Evolutionary conservation across 2,888 invertebrate species (phyloP).

Genomic region (Limenitis camilla): DNA sequence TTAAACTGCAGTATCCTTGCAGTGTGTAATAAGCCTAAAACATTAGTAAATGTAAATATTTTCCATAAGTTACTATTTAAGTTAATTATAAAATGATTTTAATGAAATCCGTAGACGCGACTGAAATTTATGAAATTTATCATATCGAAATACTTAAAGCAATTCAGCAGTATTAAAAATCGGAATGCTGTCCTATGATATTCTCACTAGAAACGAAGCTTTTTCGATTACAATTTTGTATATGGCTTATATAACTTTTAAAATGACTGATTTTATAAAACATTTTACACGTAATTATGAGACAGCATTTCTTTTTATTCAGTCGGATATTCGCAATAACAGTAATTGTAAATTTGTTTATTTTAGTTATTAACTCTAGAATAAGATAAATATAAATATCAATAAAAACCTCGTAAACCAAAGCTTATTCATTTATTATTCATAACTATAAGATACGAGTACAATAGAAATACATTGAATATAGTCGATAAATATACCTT

Average conservation of each 20-base stretch:
- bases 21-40: conserved; percentile 26
- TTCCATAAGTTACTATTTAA: conserved; percentile 57
- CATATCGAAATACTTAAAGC: conserved; percentile 19
- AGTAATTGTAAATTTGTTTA: conserved; percentile 17
- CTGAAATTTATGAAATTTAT: conserved; percentile 50
- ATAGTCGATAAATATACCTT: conserved; percentile 13
- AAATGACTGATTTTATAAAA: conserved; percentile 24
- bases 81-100: conserved; percentile 48
- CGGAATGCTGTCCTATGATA: conserved; percentile 32
- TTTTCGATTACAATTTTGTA: conserved; percentile 21
- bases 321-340: conserved; percentile 1
- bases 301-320: conserved; percentile 28
- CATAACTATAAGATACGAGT: conserved; percentile 3
- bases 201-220: conserved; percentile 11
- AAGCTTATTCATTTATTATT: conserved; percentile 18
- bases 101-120: conserved; percentile 50
- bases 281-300: conserved; percentile 24
- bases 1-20: neutral
- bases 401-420: conserved; percentile 20
- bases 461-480: conserved; percentile 9
- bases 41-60: conserved; percentile 60
- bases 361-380: conserved; percentile 12
- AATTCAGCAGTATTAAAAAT: conserved; percentile 16
- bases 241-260: conserved; percentile 12
- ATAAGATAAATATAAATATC: conserved; percentile 10